phyloP scores from a whole-genome alignment of 2,888 invertebrate species.

The Peribatodes rhomboidaria region DNA sequence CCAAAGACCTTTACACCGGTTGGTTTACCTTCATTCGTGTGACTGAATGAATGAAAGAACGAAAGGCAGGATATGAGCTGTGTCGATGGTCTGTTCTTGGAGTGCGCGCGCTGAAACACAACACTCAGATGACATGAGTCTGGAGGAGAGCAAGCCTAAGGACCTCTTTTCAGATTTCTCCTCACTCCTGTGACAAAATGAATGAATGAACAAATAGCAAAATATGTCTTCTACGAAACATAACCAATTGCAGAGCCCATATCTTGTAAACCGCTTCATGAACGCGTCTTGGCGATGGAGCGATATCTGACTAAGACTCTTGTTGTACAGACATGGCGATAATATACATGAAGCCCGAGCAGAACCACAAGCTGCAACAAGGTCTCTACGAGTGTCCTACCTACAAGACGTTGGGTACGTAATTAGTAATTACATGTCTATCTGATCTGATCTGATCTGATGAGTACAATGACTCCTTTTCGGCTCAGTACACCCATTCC shows the following conservation, averaged over 20 bases:
- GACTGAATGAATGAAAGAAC: no score
- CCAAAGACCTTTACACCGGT: conserved; percentile 88
- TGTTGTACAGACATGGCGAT: conserved; percentile 88
- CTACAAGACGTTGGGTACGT: conserved; percentile 89
- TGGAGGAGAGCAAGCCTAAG: conserved; percentile 88
- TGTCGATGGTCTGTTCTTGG: conserved; percentile 90
- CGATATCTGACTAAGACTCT: no score
- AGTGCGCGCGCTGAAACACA: conserved; percentile 93
- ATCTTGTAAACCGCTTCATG: no score
- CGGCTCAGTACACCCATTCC: no score
- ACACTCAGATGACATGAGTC: conserved; percentile 73
- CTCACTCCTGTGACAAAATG: not conserved
- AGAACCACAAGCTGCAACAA: conserved; percentile 82
- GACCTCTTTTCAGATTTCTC: conserved; percentile 69
- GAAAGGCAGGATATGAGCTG: no score
- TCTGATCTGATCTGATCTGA: no score
- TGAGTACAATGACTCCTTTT: no score
- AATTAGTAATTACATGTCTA: not conserved
- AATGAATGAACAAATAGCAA: no score
- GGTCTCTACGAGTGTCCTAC: conserved; percentile 90
- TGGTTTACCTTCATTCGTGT: not conserved
- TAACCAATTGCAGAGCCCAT: no score
- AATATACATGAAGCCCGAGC: conserved; percentile 90
- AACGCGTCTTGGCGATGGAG: no score
- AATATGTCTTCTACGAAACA: no score